phyloP scores from a whole-genome alignment of 2,888 invertebrate genomes.

The Hypomecis punctinalis region DNA sequence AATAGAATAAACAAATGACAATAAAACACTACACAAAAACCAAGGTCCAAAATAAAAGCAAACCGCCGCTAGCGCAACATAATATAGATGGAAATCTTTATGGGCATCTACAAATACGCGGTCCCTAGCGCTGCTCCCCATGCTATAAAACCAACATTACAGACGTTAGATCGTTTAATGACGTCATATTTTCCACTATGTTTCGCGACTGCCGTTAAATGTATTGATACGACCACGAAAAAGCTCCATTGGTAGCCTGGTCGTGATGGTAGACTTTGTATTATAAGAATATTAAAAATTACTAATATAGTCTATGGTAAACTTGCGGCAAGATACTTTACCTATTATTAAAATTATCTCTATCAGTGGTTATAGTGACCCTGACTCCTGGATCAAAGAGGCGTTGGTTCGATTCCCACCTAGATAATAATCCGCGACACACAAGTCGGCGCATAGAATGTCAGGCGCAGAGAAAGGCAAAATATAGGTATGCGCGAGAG shows the following conservation, averaged over 20 bases:
- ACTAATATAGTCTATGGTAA: background rate
- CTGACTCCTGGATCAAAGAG: no score
- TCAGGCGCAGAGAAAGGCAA: no score
- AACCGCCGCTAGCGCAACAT: conserved; percentile 40
- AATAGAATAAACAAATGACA: conserved; percentile 7
- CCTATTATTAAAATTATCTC: no score
- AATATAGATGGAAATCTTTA: conserved; percentile 50
- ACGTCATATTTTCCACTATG: conserved; percentile 62
- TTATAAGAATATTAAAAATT: background rate
- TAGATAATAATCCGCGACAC: no score
- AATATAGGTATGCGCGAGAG: no score
- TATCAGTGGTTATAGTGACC: no score
- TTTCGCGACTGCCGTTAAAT: conserved; percentile 57
- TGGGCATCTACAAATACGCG: conserved; percentile 45
- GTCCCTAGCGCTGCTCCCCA: conserved; percentile 44
- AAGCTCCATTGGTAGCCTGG: conserved; percentile 41
- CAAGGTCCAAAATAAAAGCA: conserved; percentile 37
- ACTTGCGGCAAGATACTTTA: no score
- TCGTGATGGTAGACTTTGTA: conserved; percentile 23
- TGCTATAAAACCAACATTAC: conserved; percentile 58
- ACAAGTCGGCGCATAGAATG: no score
- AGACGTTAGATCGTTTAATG: conserved; percentile 57
- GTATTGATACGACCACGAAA: conserved; percentile 52
- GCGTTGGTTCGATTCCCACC: no score
- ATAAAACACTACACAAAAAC: conserved; percentile 22